Evolutionary conservation across 2,888 invertebrate species (phyloP).

Genomic region (Cataglyphis rosenhaueri): DNA sequence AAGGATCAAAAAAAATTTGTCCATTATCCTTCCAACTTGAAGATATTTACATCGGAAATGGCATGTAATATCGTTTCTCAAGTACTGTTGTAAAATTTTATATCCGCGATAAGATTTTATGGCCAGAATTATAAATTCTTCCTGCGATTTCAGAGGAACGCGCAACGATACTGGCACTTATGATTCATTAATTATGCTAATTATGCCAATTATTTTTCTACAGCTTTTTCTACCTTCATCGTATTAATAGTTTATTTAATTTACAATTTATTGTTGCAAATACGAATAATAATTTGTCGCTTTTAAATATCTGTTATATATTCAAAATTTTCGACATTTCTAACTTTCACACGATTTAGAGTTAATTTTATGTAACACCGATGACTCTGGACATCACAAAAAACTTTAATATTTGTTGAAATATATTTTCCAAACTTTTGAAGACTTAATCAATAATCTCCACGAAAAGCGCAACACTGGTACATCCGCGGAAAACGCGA

Average conservation of each 20-base stretch:
- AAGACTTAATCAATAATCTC: background rate
- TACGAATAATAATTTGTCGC: background rate
- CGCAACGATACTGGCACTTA: background rate
- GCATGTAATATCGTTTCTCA: constrained; percentile 45
- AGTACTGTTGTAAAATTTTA: constrained; percentile 66
- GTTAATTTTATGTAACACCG: background rate
- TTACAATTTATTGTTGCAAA: background rate
- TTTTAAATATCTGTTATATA: background rate
- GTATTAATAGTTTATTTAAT: background rate
- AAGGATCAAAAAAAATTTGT: constrained; percentile 44
- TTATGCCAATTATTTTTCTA: background rate
- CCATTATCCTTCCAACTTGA: constrained; percentile 60
- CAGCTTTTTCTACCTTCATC: too few relatives aligned
- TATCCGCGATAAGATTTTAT: constrained; percentile 63
- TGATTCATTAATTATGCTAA: background rate
- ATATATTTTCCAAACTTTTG: background rate
- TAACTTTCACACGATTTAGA: background rate
- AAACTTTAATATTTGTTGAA: background rate
- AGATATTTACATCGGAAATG: constrained; percentile 50
- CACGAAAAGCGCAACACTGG: background rate
- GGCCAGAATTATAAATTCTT: constrained; percentile 4
- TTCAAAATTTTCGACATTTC: background rate
- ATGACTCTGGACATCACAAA: background rate
- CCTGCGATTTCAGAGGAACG: constrained; percentile 24
- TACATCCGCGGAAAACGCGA: constrained; percentile 16